Evolutionary conservation across 2,113 vertebrate genomes (phyloP), one percentile per base, ranked within the genome.

Genomic region (Lethenteron camtschaticum): DNA sequence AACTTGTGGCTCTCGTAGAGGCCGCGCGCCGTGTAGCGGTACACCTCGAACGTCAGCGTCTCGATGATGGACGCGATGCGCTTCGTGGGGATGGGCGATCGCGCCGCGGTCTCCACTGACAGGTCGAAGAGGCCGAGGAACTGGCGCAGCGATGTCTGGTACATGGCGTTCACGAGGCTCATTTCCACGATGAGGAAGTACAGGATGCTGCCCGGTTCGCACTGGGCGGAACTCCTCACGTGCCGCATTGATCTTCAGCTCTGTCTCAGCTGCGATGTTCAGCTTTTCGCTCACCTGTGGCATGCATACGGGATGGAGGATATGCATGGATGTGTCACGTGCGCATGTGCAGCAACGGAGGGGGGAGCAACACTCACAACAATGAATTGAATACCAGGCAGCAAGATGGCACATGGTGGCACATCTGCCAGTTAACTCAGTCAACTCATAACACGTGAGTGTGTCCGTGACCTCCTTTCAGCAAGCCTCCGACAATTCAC

Each of bases 161-260:
- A 87, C 86, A 88, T 87, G 69, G 84, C 57, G 73, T 86, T 85
- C 69, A 88, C 84, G 72, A 85, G 75, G 12, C 83, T 85, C 84
- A 88, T 84, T 78, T 88, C 86, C 75, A 86, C 83, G 55, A 87
- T 83, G 57, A 88, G 81, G 76, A 86, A 88, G 77, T 88, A 88
- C 12, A 88, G 83, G 74, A 84, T 84, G 75, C 86, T 86, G 57
- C 86, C 85, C 84, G 81, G 70, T 77, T 71, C 77, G 86, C 86
- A 86, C 83, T 0, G 83, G 85, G 0, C 86, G 83, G 77, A 85
- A 88, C 71, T 88, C 85, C 76, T 88, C 86, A 73, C 85, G 79
- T 11, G 84, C 83, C 41, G 75, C 75, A 75, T 83, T 88, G 76
- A 87, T 86, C 79, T 84, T 84, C 71, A 83, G 71, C 74, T 88